These are phyloP conservation scores for Ceratotherium simum DNA, from an alignment of 2,113 vertebrate species.

Conservation along the genomic window DNA sequence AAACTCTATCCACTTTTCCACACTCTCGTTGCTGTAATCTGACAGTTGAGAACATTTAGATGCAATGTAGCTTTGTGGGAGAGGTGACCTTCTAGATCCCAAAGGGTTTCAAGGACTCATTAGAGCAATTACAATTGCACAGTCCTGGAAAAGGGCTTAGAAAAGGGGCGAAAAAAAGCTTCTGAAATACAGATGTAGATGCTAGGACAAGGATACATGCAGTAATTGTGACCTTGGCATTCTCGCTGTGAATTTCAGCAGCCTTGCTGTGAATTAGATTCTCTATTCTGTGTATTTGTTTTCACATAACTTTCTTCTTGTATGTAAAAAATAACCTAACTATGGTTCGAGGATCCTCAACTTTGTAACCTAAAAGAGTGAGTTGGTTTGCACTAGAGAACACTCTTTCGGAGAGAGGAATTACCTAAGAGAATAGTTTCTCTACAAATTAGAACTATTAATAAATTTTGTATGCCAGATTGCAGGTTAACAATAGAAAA, in stretches of 20 bases:
- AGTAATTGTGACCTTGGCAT: slow-evolving; percentile 45
- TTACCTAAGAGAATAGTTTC: slow-evolving; percentile 29
- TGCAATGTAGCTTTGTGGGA: slow-evolving; percentile 20
- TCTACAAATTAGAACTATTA: not conserved
- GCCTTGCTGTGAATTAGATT: not conserved
- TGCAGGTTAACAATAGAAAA: slow-evolving; percentile 35
- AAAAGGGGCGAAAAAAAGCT: not conserved
- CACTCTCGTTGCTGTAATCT: not conserved
- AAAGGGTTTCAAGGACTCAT: slow-evolving; percentile 65
- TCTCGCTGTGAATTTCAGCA: not conserved
- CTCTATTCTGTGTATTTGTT: not conserved
- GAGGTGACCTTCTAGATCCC: slow-evolving; percentile 48
- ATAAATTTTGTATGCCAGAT: not conserved
- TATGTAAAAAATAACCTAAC: not conserved
- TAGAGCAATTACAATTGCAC: slow-evolving; percentile 13
- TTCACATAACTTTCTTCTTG: slow-evolving; percentile 1
- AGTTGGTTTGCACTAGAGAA: not conserved
- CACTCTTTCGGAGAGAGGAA: not conserved
- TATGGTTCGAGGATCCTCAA: not conserved
- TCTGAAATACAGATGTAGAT: slow-evolving; percentile 5
- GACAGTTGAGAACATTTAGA: slow-evolving; percentile 29
- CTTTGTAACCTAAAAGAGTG: slow-evolving; percentile 40
- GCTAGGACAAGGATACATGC: not conserved
- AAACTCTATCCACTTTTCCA: not conserved
- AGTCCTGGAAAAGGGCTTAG: slow-evolving; percentile 31